A percentile compares a stretch with the other conserved stretches of the same genome.
These are phyloP conservation scores for Adela reaumurella DNA, from an alignment of 2,888 invertebrate species.

Conservation along the genomic window DNA sequence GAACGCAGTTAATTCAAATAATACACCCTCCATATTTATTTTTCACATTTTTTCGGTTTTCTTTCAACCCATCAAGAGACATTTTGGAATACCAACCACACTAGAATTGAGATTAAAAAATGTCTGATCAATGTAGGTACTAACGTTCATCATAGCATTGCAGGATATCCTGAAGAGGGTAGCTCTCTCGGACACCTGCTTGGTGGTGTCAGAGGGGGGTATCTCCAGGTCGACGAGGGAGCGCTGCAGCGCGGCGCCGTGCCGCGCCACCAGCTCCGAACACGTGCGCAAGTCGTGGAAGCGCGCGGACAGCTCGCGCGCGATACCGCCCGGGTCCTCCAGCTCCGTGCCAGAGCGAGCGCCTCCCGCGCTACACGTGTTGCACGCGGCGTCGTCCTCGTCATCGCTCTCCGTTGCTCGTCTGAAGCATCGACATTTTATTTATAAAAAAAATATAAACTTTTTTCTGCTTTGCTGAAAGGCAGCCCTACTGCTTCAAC, in stretches of 20 bases:
- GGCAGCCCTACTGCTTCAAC: too few relatives aligned
- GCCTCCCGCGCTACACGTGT: conserved; percentile 39
- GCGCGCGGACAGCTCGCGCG: conserved; percentile 71
- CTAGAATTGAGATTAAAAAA: too few relatives aligned
- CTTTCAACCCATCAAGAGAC: too few relatives aligned
- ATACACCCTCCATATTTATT: too few relatives aligned
- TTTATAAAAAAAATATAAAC: too few relatives aligned
- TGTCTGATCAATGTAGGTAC: too few relatives aligned
- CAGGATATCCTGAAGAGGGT: conserved; percentile 95
- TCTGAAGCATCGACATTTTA: conserved; percentile 20
- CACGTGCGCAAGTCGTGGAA: conserved; percentile 90
- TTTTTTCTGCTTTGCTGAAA: too few relatives aligned
- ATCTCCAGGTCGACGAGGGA: conserved; percentile 76
- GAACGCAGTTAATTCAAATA: too few relatives aligned
- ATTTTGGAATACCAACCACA: too few relatives aligned
- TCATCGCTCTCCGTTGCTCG: conserved; percentile 72
- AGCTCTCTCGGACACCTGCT: conserved; percentile 89
- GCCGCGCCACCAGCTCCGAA: conserved; percentile 85
- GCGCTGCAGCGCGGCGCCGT: conserved; percentile 79
- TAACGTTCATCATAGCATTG: conserved; percentile 92
- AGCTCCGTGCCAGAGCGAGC: conserved; percentile 46
- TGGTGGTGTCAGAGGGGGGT: conserved; percentile 70
- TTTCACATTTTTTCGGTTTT: too few relatives aligned
- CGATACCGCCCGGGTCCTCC: conserved; percentile 59
- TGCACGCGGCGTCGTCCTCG: conserved; percentile 62